phyloP scores from a whole-genome alignment of 1,140 invertebrate genomes.

The Neotoxoptera formosana region DNA sequence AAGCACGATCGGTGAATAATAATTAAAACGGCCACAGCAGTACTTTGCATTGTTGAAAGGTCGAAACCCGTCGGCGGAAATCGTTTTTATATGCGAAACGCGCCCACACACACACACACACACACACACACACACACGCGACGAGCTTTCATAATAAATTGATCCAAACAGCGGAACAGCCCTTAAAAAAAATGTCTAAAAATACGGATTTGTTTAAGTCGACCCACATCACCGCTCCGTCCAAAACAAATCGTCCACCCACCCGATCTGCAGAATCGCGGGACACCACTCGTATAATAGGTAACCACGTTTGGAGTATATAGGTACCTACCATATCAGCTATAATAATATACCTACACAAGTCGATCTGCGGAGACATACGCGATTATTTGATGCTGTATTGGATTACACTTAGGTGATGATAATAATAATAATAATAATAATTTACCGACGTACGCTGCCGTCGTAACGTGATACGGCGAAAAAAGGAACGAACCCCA shows the following conservation, averaged over 20 bases:
- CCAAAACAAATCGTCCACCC: background rate
- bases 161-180: background rate
- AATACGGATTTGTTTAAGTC: background rate
- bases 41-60: background rate
- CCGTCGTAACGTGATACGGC: background rate
- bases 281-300: background rate
- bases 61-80: background rate
- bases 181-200: background rate
- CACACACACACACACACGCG: too few species aligned
- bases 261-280: background rate
- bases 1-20: background rate
- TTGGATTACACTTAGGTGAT: background rate
- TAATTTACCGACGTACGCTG: background rate
- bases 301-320: background rate
- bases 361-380: background rate
- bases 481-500: background rate
- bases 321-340: background rate
- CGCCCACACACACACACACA: background rate
- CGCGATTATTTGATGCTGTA: background rate
- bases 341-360: too few species aligned
- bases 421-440: background rate
- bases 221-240: too few species aligned
- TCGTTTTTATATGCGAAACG: background rate
- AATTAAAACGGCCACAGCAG: background rate
- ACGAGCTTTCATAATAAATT: background rate